A percentile compares a stretch with the other conserved stretches of the same genome.
Evolutionary conservation across 2,888 invertebrate species (phyloP).

Genomic region (Nomada hirtipes): DNA sequence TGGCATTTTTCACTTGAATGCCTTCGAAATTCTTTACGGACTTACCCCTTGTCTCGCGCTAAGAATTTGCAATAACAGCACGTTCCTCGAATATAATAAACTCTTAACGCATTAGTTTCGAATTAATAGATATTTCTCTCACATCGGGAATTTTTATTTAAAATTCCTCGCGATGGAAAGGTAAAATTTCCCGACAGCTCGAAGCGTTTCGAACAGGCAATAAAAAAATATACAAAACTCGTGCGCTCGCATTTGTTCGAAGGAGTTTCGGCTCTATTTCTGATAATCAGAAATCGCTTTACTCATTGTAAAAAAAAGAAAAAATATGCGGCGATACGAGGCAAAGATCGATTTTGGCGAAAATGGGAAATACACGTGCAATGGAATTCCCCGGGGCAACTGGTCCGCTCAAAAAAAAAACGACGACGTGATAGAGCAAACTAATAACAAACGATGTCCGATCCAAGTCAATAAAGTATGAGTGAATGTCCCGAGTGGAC

Average conservation of each 20-base stretch:
- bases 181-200: too few species aligned
- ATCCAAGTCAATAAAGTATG: not conserved
- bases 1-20: not conserved
- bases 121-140: not conserved
- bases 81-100: not conserved
- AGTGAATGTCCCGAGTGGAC: not conserved
- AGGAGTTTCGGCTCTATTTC: too few species aligned
- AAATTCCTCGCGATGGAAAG: not conserved
- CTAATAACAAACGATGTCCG: not conserved
- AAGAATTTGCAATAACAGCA: not conserved
- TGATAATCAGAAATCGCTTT: not conserved
- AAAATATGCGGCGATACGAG: not conserved
- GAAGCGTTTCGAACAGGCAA: too few species aligned
- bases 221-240: too few species aligned
- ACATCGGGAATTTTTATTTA: not conserved
- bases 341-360: too few species aligned
- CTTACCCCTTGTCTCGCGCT: not conserved
- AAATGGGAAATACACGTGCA: too few species aligned
- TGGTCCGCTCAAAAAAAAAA: not conserved
- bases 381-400: not conserved
- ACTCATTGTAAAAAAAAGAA: not conserved
- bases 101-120: not conserved
- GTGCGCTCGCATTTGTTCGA: too few species aligned
- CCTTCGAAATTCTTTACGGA: not conserved
- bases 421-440: not conserved